Evolutionary conservation across 2,888 invertebrate species (phyloP).

Genomic region (Callyntrura sp.): DNA sequence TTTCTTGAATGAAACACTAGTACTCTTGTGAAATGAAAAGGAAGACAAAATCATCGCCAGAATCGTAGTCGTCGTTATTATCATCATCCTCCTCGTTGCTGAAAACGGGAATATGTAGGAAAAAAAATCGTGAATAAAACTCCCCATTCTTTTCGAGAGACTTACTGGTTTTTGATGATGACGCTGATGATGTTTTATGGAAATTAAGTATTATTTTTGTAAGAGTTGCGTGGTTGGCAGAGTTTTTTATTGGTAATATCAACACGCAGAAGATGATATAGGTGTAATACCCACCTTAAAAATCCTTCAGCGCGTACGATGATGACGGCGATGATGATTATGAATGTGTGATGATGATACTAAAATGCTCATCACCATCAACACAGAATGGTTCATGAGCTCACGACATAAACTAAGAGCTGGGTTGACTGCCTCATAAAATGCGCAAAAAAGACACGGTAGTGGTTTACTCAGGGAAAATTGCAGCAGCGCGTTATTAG

Average conservation of each 20-base stretch:
- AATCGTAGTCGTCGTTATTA: no score
- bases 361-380: constrained; percentile 46
- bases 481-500: neutral
- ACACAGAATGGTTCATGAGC: constrained; percentile 51
- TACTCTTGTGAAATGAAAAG: constrained; percentile 36
- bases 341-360: constrained; percentile 49
- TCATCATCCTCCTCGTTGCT: neutral
- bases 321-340: constrained; percentile 44
- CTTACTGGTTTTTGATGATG: constrained; percentile 73
- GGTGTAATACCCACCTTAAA: no score
- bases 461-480: neutral
- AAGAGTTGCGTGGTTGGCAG: neutral
- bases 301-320: constrained; percentile 34
- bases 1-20: constrained; percentile 51
- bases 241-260: constrained; percentile 56
- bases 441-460: constrained; percentile 39
- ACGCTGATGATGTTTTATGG: constrained; percentile 65
- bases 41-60: constrained; percentile 19
- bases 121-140: constrained; percentile 61
- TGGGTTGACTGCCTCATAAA: constrained; percentile 28
- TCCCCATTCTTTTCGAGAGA: constrained; percentile 59
- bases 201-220: constrained; percentile 62
- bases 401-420: constrained; percentile 57
- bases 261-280: neutral
- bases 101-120: constrained; percentile 33